A percentile compares a stretch with the other conserved stretches of the same genome.
These are phyloP conservation scores for Dyspetes luteomarginatus DNA, from an alignment of 2,888 invertebrate genomes.

Conservation along the genomic window DNA sequence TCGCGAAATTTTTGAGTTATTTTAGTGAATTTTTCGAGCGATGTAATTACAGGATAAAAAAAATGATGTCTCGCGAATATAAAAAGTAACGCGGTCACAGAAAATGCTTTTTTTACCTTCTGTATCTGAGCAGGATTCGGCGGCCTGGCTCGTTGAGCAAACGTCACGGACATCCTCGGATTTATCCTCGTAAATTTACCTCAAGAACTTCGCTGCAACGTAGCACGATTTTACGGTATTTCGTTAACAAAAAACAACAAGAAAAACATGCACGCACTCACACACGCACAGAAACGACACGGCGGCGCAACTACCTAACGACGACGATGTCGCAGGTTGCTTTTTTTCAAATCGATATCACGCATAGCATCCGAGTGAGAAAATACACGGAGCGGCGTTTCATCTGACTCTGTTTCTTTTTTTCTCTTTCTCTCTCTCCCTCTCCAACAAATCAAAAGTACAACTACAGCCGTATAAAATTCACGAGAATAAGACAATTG, in stretches of 20 bases:
- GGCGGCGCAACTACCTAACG: background rate
- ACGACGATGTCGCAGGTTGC: slow-evolving; percentile 47
- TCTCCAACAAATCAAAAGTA: background rate
- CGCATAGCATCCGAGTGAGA: slow-evolving; percentile 34
- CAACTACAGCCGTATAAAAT: background rate
- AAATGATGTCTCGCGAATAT: slow-evolving; percentile 13
- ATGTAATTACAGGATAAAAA: slow-evolving; percentile 29
- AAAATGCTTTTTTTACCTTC: slow-evolving; percentile 83
- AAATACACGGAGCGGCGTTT: slow-evolving; percentile 30
- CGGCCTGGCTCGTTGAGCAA: slow-evolving; percentile 89
- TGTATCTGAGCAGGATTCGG: slow-evolving; percentile 94
- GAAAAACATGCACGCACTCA: slow-evolving; percentile 1
- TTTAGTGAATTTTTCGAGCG: background rate
- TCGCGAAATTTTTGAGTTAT: too few relatives aligned
- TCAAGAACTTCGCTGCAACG: background rate
- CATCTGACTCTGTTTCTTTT: slow-evolving; percentile 12
- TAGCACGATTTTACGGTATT: background rate
- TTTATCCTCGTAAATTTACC: background rate
- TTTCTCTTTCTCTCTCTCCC: too few relatives aligned
- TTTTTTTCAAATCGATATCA: slow-evolving; percentile 65
- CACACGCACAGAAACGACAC: background rate
- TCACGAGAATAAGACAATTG: background rate
- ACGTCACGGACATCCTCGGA: slow-evolving; percentile 88
- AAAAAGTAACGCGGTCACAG: background rate
- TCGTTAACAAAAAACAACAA: background rate